phyloP scores from a whole-genome alignment of 2,797 vertebrate genomes.

The Pangasius djambal region DNA sequence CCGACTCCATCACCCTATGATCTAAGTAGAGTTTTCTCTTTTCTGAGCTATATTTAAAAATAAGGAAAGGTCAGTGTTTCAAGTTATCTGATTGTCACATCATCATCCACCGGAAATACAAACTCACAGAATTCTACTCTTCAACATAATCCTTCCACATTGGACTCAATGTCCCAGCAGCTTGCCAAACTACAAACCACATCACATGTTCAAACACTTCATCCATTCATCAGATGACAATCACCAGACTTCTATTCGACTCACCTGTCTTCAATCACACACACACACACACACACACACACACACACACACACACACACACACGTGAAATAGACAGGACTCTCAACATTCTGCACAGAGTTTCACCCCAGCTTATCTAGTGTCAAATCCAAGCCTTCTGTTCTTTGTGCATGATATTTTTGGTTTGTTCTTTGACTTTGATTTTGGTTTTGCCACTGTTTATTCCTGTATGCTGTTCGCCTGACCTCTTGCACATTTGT shows the following conservation, averaged over 20 bases:
- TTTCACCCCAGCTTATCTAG: neutral
- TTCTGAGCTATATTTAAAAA: neutral
- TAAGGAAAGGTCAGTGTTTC: neutral
- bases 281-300: no score
- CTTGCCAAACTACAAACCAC: neutral
- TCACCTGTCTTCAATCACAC: neutral
- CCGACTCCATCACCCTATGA: neutral
- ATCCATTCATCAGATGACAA: neutral
- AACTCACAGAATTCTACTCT: neutral
- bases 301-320: neutral
- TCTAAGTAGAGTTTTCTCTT: neutral
- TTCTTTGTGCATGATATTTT: neutral
- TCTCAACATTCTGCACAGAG: neutral
- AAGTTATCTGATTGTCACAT: neutral
- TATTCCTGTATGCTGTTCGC: neutral
- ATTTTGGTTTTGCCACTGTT: neutral
- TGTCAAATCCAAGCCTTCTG: neutral
- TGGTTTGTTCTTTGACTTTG: neutral
- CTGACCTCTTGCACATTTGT: neutral
- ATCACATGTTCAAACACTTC: neutral
- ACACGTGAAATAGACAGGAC: neutral
- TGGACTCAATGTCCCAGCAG: neutral
- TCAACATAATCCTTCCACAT: neutral
- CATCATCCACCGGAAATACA: neutral
- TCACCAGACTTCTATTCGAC: neutral